Base-by-base conservation (phyloP, 2,113 vertebrate genomes). In the Zosterops japonicus region DNA sequence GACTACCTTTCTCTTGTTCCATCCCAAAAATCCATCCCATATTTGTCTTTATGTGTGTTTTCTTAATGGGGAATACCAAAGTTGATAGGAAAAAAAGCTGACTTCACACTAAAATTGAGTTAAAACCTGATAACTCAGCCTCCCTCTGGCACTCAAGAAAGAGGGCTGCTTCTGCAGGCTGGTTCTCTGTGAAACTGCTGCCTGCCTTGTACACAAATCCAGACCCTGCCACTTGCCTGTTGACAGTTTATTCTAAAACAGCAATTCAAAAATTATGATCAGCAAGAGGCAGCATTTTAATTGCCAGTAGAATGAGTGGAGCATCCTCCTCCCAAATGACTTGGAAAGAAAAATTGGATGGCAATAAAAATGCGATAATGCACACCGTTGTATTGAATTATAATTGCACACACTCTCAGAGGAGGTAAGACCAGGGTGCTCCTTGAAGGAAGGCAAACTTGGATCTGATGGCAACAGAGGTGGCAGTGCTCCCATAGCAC, bases 401-500 rank as follows among this genome's bases (percentile, higher is more conserved):
- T n/a, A 92, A 50, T n/a, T 47, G 8, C 29, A 46, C 1, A 1
- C 27, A 7, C 7, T 56, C 18, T 25, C 57, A 60, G 19, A 79
- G 21, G 41, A 31, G 74, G 24, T 5, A 59, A 60, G 39, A 78
- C 6, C n/a, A 33, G 27, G 12, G 2, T 69, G 41, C 29, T 55
- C 23, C 16, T 35, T 61, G 42, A 29, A 39, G 49, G 44, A 72
- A 75, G 21, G 14, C 4, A 59, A 53, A 14, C 14, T 59, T n/a
- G 52, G 59, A 53, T 35, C 17, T 0, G 0, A 41, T 12, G 31
- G 19, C 21, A 78, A 5, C 14, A 1, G 1, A 13, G 28, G 28
- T 11, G 8, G 14, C 35, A 67, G 10, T 29, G 11, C 5, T 42
- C 8, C 35, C 29, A 35, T 19, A 47, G 12, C 44, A 35, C 14